phyloP scores from a whole-genome alignment of 2,888 invertebrate genomes.

The Ischnura elegans region DNA sequence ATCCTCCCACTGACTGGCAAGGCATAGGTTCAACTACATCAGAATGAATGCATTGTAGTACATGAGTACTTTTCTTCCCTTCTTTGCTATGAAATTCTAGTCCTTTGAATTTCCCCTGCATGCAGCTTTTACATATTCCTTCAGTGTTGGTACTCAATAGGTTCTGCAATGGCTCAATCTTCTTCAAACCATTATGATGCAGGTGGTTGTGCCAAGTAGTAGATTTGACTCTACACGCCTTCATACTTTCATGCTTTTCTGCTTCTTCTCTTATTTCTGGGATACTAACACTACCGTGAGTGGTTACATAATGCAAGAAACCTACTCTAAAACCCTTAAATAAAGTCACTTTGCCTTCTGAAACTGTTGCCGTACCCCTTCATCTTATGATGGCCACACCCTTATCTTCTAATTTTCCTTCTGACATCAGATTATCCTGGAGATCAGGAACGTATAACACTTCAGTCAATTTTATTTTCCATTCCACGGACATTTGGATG shows the following conservation, averaged over 20 bases:
- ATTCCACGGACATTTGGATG: not conserved
- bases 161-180: not conserved
- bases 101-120: not conserved
- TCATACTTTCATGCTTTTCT: not conserved
- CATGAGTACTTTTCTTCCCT: not conserved
- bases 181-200: not conserved
- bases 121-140: not conserved
- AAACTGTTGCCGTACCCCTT: not conserved
- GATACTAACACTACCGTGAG: not conserved
- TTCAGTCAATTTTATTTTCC: not conserved
- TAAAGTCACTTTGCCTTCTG: not conserved
- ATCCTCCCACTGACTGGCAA: not conserved
- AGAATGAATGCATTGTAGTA: not conserved
- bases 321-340: not conserved
- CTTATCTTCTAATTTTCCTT: not conserved
- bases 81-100: not conserved
- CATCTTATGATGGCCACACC: not conserved
- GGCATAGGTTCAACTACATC: conserved; percentile 1
- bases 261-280: not conserved
- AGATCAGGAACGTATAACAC: not conserved
- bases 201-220: not conserved
- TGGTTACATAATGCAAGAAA: not conserved
- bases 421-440: not conserved
- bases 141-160: not conserved
- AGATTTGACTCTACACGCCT: not conserved